phyloP scores from a whole-genome alignment of 2,113 vertebrate genomes.

The Neomonachus schauinslandi region DNA sequence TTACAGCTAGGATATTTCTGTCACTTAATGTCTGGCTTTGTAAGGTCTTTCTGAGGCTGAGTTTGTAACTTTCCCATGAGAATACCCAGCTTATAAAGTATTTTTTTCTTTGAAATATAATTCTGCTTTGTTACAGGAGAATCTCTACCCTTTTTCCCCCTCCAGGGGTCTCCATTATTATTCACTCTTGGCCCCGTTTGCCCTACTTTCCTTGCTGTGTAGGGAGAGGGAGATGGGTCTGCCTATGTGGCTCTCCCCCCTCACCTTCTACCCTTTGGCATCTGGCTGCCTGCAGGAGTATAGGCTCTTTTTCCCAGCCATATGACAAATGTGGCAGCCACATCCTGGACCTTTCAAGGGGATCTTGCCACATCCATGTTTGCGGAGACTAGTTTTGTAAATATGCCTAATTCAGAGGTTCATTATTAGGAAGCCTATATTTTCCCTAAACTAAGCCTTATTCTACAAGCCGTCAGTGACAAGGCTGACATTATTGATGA shows the following conservation, averaged over 20 bases:
- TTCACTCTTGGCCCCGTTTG: background rate
- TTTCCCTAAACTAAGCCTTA: background rate
- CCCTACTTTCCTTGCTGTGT: background rate
- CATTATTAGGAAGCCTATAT: background rate
- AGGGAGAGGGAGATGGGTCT: background rate
- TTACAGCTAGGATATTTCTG: background rate
- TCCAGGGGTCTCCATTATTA: background rate
- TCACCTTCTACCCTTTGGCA: background rate
- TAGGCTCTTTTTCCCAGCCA: background rate
- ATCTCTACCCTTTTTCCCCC: background rate
- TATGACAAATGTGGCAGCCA: background rate
- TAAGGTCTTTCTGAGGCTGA: conserved; percentile 17
- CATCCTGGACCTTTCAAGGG: background rate
- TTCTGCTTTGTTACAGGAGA: background rate
- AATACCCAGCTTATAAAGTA: background rate
- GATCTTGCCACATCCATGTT: background rate
- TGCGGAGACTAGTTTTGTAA: background rate
- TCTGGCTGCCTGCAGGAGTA: background rate
- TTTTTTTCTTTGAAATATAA: background rate
- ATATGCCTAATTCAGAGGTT: background rate
- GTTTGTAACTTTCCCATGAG: conserved; percentile 1
- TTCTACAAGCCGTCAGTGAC: background rate
- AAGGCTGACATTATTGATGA: background rate
- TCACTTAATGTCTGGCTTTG: background rate
- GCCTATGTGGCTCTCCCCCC: rapidly evolving